Evolutionary conservation across 92 coral and sea anemone species (phyloP), one percentile per base, ranked within the genome.

Genomic region (Micromussa lordhowensis): DNA sequence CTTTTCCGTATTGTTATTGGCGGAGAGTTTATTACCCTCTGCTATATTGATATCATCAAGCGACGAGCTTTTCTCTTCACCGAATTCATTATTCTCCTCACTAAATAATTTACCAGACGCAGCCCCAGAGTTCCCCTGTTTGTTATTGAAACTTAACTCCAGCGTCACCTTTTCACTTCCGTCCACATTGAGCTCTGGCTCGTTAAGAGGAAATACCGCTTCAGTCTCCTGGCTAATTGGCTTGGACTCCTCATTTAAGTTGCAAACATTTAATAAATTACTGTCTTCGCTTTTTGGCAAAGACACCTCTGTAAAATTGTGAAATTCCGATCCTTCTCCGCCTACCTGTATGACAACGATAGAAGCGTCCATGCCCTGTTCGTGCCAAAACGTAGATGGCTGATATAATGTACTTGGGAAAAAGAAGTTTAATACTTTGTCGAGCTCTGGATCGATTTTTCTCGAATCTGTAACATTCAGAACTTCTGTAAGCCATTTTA

Each of bases 41-140:
- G 79, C 86, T 78, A 79, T 55, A 68, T 75, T 75, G 78, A 59
- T 82, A 51, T 28, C 94, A 40, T 77, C 92, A 87, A 75, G 89
- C 81, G 88, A 83, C 85, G 77, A 86, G 77, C 83, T 87, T 90
- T 85, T 90, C 71, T 87, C 79, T 76, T 85, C 83, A 81, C 77
- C 86, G 87, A 91, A 91, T 86, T 94, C 92, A 83, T 83, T 91
- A 87, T 93, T 95, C 74, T 71, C 92, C 77, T 86, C 88, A 80
- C 78, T 95, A 88, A 95, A 95, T 95, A 95, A 95, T 95, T 95
- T 94, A 95, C 87, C 88, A 84, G 89, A 49, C 78, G 87, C 49
- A 77, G 70, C 91, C 89, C 90, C 96, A 94, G 95, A 83, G 87
- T 93, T 89, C 90, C 88, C 89, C 85, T 74, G 86, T 75, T 21